phyloP scores from a whole-genome alignment of 2,113 vertebrate species.

The Melozone crissalis region DNA sequence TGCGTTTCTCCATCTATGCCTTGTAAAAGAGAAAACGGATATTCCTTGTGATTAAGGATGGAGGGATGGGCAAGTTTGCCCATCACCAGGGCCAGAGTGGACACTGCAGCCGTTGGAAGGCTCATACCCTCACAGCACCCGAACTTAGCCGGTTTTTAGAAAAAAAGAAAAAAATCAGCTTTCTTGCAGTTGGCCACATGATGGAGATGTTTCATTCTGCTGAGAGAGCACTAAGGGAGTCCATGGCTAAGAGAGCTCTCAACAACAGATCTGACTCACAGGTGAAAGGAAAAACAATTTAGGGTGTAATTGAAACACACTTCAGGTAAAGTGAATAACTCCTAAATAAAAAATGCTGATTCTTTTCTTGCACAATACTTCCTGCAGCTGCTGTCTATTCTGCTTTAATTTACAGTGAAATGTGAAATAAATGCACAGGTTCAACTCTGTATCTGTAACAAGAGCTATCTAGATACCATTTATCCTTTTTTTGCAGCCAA shows the following conservation, averaged over 20 bases:
- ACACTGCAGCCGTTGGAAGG: neutral
- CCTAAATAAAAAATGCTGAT: neutral
- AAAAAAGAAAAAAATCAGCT: neutral
- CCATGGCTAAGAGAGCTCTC: neutral
- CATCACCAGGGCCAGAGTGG: fast-evolving
- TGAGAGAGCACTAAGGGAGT: neutral
- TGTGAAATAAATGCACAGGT: neutral
- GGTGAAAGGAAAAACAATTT: neutral
- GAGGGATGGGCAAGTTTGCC: fast-evolving
- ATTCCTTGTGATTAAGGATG: neutral
- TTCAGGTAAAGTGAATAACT: neutral
- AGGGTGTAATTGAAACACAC: neutral
- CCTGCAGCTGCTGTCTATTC: neutral
- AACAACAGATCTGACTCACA: neutral
- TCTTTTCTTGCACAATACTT: neutral
- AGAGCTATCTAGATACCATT: neutral
- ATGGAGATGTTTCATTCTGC: slow-evolving; percentile 57
- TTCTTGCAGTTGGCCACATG: slow-evolving; percentile 42
- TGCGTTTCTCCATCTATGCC: neutral
- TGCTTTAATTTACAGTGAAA: neutral
- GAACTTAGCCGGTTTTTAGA: fast-evolving
- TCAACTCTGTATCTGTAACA: neutral
- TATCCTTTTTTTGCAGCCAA: neutral
- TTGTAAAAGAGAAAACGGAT: neutral
- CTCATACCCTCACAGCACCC: fast-evolving